These are phyloP conservation scores for Globodera ellingtonae DNA, from an alignment of 1,140 invertebrate species.

Conservation along the genomic window DNA sequence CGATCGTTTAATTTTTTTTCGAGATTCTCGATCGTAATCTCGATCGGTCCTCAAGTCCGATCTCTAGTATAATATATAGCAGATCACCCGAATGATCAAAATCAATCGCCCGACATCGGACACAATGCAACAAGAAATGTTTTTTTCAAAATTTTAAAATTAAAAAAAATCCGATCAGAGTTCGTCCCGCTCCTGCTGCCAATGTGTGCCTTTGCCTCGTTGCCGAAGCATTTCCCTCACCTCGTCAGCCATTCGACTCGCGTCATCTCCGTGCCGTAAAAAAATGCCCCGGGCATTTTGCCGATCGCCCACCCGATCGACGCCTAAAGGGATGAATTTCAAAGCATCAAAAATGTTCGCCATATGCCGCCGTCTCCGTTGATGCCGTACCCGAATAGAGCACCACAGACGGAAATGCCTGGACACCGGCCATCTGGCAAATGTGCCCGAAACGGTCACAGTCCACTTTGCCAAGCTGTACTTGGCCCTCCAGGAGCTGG, in stretches of 20 bases:
- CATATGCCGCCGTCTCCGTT: too few species aligned
- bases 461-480: slow-evolving; percentile 61
- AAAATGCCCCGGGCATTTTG: neutral
- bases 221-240: neutral
- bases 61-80: too few species aligned
- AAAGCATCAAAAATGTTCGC: neutral
- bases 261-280: neutral
- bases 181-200: neutral
- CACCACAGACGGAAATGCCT: slow-evolving; percentile 44
- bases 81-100: neutral
- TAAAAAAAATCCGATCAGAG: neutral
- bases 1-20: too few species aligned
- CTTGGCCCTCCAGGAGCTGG: slow-evolving; percentile 55
- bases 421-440: slow-evolving; percentile 35
- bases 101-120: neutral
- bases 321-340: neutral
- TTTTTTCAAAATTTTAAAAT: too few species aligned
- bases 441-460: slow-evolving; percentile 49
- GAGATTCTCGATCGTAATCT: too few species aligned
- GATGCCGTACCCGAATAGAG: slow-evolving; percentile 30
- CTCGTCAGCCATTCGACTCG: neutral
- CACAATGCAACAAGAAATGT: too few species aligned
- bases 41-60: too few species aligned
- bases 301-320: neutral
- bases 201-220: neutral